Evolutionary conservation across 1,140 invertebrate species (phyloP).

Genomic region (Drosophila arawakana): DNA sequence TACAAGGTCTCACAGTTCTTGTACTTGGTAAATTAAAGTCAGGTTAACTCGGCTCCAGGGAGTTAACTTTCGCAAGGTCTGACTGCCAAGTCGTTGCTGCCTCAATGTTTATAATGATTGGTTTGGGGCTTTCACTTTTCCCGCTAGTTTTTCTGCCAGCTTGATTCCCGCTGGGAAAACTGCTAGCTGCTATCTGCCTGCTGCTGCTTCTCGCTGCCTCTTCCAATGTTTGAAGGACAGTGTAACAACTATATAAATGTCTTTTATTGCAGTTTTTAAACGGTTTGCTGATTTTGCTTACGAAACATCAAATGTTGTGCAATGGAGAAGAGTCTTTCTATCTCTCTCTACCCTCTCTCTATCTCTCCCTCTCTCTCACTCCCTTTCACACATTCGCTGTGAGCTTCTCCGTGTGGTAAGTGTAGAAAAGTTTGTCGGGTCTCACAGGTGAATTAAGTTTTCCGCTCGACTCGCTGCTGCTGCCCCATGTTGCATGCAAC

Average conservation of each 20-base stretch:
- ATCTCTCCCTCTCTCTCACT: neutral
- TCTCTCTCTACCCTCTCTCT: neutral
- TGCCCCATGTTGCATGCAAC: constrained; percentile 18
- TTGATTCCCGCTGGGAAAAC: constrained; percentile 33
- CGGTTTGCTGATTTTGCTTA: constrained; percentile 77
- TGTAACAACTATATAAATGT: constrained; percentile 77
- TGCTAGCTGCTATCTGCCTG: neutral
- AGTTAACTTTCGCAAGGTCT: constrained; percentile 11
- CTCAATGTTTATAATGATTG: constrained; percentile 43
- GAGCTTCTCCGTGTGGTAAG: constrained; percentile 11
- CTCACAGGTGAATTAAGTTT: constrained; percentile 81
- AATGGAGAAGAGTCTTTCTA: constrained; percentile 21
- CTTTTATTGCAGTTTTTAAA: constrained; percentile 80
- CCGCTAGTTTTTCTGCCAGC: constrained; percentile 45
- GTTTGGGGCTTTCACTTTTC: constrained; percentile 39
- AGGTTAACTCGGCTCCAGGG: neutral
- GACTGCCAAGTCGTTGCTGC: neutral
- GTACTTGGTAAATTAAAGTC: too few species aligned
- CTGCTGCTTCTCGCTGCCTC: too few species aligned
- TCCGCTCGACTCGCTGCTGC: constrained; percentile 64
- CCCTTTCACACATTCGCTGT: neutral
- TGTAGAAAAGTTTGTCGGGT: constrained; percentile 75
- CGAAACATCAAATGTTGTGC: constrained; percentile 69
- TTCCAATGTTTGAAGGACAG: constrained; percentile 56
- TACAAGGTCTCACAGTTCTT: too few species aligned